Evolutionary conservation across 2,113 vertebrate genomes (phyloP).

Genomic region (Xiphophorus hellerii): DNA sequence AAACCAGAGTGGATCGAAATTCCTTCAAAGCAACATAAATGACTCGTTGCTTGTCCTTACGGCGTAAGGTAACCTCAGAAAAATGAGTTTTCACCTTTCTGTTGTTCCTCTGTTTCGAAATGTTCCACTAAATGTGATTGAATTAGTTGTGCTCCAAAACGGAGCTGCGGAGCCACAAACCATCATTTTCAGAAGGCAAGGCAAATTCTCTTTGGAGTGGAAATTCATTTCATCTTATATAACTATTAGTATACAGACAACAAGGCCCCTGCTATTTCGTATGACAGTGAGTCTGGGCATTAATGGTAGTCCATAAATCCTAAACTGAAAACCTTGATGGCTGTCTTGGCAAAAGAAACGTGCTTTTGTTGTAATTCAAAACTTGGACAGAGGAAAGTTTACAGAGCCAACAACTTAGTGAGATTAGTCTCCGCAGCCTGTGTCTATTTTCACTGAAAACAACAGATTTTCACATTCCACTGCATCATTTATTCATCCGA

Average conservation of each 20-base stretch:
- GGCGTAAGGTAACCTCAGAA: neutral
- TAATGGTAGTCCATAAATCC: conserved; percentile 31
- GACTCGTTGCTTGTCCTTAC: neutral
- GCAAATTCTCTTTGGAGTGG: neutral
- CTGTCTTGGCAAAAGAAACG: conserved; percentile 40
- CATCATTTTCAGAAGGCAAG: neutral
- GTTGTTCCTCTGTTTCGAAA: neutral
- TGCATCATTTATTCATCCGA: conserved; percentile 59
- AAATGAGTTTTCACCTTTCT: neutral
- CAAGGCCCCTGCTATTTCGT: conserved; percentile 18
- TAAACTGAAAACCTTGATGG: conserved; percentile 43
- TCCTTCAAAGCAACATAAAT: neutral
- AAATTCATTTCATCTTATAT: neutral
- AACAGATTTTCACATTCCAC: conserved; percentile 67
- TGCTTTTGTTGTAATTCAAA: conserved; percentile 71
- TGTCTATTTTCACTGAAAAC: conserved; percentile 72
- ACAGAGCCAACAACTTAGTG: conserved; percentile 50
- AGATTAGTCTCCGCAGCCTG: conserved; percentile 55
- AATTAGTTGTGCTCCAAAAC: neutral
- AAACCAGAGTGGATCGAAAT: neutral
- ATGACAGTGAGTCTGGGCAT: conserved; percentile 15
- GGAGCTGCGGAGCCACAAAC: neutral
- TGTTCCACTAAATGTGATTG: neutral
- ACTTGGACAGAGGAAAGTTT: conserved; percentile 59
- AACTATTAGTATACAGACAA: conserved; percentile 20